A percentile compares a stretch with the other conserved stretches of the same genome.
Conservation (phyloP, 2,888 invertebrate genomes). For the Tipula vernalis region DNA sequence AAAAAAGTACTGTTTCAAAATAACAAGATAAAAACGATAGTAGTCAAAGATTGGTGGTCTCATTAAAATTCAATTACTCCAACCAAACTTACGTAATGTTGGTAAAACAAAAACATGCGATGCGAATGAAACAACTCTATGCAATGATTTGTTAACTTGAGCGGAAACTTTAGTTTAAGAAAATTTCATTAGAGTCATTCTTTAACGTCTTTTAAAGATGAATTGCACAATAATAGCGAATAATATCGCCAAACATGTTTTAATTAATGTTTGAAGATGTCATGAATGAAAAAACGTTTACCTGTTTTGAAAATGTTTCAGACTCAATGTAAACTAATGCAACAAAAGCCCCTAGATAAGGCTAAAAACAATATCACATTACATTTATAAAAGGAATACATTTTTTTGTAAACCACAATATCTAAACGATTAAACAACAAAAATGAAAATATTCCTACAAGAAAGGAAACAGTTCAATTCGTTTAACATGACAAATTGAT, state of each 20-base stretch:
- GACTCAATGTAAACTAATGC: neutral
- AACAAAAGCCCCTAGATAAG: neutral
- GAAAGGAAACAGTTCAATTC: neutral
- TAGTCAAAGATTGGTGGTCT: neutral
- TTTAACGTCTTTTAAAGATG: neutral
- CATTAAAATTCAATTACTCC: neutral
- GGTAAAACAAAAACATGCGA: neutral
- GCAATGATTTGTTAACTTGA: neutral
- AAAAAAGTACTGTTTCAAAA: conserved; percentile 17
- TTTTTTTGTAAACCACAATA: too few species aligned
- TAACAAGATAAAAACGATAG: conserved; percentile 12
- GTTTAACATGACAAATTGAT: neutral
- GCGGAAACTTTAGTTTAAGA: neutral
- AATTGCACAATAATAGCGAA: neutral
- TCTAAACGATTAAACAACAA: neutral
- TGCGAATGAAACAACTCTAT: neutral
- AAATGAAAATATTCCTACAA: neutral
- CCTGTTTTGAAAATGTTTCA: neutral
- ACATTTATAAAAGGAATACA: neutral
- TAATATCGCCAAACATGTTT: neutral
- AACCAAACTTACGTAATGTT: neutral
- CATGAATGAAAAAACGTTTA: neutral
- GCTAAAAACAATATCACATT: neutral
- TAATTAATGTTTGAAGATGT: neutral
- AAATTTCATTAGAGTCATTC: neutral